Evolutionary conservation across 2,888 invertebrate genomes (phyloP), one percentile per base, ranked within the genome.

Genomic region (Parthenolecanium corni): DNA sequence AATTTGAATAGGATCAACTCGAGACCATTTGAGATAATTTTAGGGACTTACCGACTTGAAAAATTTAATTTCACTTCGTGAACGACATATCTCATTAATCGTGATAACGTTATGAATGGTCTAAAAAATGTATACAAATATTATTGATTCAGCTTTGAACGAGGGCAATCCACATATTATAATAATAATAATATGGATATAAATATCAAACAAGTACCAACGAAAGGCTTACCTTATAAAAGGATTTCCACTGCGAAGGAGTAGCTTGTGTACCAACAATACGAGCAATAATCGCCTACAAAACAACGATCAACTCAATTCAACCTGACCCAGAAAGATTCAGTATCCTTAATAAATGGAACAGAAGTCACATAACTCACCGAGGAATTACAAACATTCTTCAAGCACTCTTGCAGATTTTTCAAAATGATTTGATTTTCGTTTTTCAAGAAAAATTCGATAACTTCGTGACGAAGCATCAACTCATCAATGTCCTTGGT

Each of bases 101-200:
- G 80, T 75, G 18, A 85, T 77, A n/a, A 80, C 79, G 72, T 84
- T 80, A 73, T 82, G 82, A 20, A 84, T 74, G 1, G 84, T 82
- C 84, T 86, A 73, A 57, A 76, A 73, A 67, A 47, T 12, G 21
- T 21, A 49, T 9, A 23, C 2, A 40, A 40, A 40, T 1, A 40
- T 2, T 40, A 40, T 40, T 14, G 12, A 40, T 14, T 14, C n/a
- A 14, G 2, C 12, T 40, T 40, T 40, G 40, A 2, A 40, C 2
- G 40, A 2, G n/a, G 40, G 46, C 6, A 4, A 4, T 9, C 31
- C 31, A 44, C 64, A 67, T 57, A 64, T 40, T 47, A 52, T n/a
- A 40, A 31, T 61, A 61, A 36, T 40, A 49, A n/a, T 53, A 49
- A 52, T 20, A 62, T 52, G 20, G 53, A 51, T 24, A 52, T 24